Conservation (phyloP, 2,113 vertebrate species). For the Aleadryas rufinucha region DNA sequence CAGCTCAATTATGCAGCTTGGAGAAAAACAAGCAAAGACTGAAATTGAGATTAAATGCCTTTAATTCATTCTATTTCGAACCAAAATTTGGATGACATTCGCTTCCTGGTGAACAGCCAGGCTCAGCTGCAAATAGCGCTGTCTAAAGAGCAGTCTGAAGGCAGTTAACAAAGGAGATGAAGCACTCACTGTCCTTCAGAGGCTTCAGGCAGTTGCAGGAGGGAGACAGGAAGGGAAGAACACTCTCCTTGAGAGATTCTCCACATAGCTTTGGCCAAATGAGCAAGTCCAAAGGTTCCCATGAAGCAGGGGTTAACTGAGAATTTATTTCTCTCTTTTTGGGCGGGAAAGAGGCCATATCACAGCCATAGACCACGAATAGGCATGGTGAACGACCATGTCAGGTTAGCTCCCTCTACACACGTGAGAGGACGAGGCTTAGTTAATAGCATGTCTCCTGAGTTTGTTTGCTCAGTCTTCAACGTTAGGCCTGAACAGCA, state of each 20-base stretch:
- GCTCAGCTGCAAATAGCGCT: background rate
- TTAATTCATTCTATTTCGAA: conserved; percentile 27
- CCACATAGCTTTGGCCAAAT: background rate
- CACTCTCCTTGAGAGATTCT: background rate
- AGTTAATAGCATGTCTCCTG: background rate
- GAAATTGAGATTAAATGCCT: conserved; percentile 41
- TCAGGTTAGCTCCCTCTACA: background rate
- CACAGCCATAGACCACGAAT: background rate
- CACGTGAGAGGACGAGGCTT: background rate
- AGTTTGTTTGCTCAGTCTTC: background rate
- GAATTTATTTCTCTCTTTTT: background rate
- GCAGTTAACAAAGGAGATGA: background rate
- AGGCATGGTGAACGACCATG: background rate
- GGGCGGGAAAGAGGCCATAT: background rate
- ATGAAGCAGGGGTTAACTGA: background rate
- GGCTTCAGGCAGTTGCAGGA: background rate
- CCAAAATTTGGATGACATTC: background rate
- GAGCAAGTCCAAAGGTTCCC: background rate
- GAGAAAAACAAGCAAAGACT: conserved; percentile 26
- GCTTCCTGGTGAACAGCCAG: background rate
- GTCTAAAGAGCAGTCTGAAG: background rate
- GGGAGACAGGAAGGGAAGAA: background rate
- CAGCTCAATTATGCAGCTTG: conserved; percentile 27
- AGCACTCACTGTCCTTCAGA: background rate
- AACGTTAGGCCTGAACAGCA: background rate